These are phyloP conservation scores for Drosophila carrolli DNA, from an alignment of 1,140 invertebrate species.

Conservation along the genomic window DNA sequence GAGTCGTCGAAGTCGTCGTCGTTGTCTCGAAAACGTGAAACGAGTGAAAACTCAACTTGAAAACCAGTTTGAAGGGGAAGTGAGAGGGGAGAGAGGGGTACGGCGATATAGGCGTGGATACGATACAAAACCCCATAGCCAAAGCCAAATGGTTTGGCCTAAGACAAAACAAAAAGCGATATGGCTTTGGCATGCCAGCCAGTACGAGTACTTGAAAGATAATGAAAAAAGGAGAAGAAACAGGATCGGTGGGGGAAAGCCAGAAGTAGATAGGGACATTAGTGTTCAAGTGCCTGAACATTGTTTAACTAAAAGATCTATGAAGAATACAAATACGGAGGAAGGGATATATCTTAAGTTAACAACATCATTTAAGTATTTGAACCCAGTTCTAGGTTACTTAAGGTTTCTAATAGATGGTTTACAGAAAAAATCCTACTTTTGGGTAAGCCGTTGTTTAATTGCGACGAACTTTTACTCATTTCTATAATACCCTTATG, in stretches of 20 bases:
- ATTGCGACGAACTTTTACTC: too few species aligned
- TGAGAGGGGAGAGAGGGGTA: neutral
- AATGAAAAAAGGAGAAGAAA: neutral
- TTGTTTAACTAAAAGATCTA: neutral
- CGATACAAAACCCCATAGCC: conserved; percentile 39
- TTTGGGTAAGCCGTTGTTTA: too few species aligned
- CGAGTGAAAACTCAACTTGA: conserved; percentile 80
- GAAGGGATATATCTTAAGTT: too few species aligned
- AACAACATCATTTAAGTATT: too few species aligned
- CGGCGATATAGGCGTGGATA: conserved; percentile 45
- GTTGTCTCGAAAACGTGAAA: conserved; percentile 71
- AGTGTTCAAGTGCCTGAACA: neutral
- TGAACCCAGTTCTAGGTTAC: too few species aligned
- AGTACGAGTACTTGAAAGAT: conserved; percentile 12
- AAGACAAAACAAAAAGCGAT: conserved; percentile 23
- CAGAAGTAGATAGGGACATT: neutral
- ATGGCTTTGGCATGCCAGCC: conserved; percentile 11
- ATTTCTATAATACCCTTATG: too few species aligned
- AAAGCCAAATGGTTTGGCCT: conserved; percentile 29
- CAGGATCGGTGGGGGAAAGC: neutral
- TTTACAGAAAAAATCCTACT: too few species aligned
- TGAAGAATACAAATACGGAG: neutral
- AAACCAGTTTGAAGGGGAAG: conserved; percentile 55
- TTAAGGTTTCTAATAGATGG: too few species aligned
- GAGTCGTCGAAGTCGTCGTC: conserved; percentile 34